phyloP scores from a whole-genome alignment of 2,797 vertebrate genomes.

The Zenarchopterus dispar region DNA sequence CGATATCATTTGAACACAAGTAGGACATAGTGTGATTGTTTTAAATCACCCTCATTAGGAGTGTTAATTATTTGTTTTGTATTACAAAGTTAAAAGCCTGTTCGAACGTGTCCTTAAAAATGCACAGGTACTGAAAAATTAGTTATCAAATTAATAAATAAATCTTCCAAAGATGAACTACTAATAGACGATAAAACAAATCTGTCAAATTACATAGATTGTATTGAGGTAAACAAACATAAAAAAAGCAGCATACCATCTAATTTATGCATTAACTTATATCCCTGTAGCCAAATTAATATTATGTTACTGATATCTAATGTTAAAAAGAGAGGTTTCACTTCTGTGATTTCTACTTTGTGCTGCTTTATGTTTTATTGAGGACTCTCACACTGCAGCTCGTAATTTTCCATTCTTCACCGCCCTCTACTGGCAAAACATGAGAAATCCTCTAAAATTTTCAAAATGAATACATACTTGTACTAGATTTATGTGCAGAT shows the following conservation, averaged over 20 bases:
- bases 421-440: conserved; percentile 47
- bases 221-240: neutral
- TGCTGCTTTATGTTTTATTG: neutral
- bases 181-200: too few species aligned
- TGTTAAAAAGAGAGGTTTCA: neutral
- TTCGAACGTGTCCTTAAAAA: too few species aligned
- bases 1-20: neutral
- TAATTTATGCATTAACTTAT: neutral
- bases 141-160: too few species aligned
- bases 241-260: too few species aligned
- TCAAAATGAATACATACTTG: neutral
- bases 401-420: conserved; percentile 8
- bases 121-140: too few species aligned
- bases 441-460: too few species aligned
- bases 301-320: neutral
- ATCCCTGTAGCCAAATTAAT: neutral
- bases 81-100: too few species aligned
- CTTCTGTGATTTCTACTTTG: neutral
- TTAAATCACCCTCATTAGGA: neutral
- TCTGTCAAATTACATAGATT: too few species aligned
- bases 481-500: too few species aligned
- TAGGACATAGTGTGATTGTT: neutral
- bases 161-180: too few species aligned
- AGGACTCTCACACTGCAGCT: neutral
- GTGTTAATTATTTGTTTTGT: too few species aligned